phyloP scores from a whole-genome alignment of 2,888 invertebrate genomes.

The Charanyca ferruginea region DNA sequence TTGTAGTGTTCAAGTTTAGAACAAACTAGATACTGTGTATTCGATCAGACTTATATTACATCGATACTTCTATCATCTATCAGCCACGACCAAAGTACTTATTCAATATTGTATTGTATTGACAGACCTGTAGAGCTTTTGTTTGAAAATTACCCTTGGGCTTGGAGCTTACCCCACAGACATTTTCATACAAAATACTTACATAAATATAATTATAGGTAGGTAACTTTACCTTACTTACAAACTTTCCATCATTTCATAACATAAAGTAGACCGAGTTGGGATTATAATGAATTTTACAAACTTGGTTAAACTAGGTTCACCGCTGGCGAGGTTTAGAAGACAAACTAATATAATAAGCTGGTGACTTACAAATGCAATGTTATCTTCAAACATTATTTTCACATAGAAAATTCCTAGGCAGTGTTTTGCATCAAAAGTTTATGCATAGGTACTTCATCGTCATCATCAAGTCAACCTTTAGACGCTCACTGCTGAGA shows the following conservation, averaged over 20 bases:
- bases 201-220: too few species aligned
- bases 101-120: neutral
- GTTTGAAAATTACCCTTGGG: too few species aligned
- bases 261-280: constrained; percentile 20
- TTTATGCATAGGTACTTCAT: too few species aligned
- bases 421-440: neutral
- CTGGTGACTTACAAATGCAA: constrained; percentile 1
- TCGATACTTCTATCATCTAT: neutral
- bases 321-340: constrained; percentile 11
- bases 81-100: neutral
- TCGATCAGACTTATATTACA: neutral
- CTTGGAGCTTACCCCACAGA: too few species aligned
- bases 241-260: constrained; percentile 2
- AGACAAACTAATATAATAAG: constrained; percentile 3
- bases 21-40: too few species aligned
- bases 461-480: too few species aligned
- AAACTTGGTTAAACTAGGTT: constrained; percentile 33
- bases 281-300: constrained; percentile 35
- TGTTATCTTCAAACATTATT: constrained; percentile 3
- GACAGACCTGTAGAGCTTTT: neutral
- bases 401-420: neutral
- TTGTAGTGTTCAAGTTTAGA: neutral
- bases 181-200: too few species aligned
- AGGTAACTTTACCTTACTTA: neutral
- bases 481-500: too few species aligned